These are phyloP conservation scores for Anoplophora glabripennis DNA, from an alignment of 1,140 invertebrate species.

Conservation along the genomic window DNA sequence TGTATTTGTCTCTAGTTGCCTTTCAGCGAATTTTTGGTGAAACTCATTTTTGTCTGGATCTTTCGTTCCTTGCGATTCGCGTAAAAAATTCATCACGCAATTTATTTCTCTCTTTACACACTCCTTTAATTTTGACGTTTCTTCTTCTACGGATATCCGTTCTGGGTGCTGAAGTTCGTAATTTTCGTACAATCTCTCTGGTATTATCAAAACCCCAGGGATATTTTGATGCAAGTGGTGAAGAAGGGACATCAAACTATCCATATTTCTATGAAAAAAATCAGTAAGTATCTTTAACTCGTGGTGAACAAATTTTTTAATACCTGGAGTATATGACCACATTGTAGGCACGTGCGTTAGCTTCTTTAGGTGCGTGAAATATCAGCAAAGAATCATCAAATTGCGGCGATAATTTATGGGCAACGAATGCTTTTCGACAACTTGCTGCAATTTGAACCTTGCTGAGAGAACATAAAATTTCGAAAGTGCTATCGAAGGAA, in stretches of 20 bases:
- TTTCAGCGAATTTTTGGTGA: no score
- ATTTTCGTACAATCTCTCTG: constrained; percentile 2
- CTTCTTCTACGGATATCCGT: background rate
- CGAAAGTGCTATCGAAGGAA: constrained; percentile 12
- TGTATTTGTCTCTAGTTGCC: no score
- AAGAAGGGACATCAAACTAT: background rate
- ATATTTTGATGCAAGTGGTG: constrained; percentile 10
- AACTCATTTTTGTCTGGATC: background rate
- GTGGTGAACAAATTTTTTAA: background rate
- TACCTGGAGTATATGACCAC: constrained; percentile 5
- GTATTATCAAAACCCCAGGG: constrained; percentile 6
- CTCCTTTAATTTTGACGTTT: background rate
- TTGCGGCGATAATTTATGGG: background rate
- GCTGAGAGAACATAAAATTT: constrained; percentile 15
- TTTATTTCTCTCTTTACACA: constrained; percentile 2
- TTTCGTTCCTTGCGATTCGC: background rate
- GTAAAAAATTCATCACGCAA: background rate
- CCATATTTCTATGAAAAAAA: constrained; percentile 1
- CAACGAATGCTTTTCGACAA: constrained; percentile 5
- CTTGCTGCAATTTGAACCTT: background rate
- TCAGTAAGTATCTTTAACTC: background rate
- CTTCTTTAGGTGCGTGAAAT: background rate
- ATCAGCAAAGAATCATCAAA: constrained; percentile 5
- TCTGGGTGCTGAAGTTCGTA: background rate
- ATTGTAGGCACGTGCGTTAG: background rate